Evolutionary conservation across 2,888 invertebrate species (phyloP), one percentile per base, ranked within the genome.

Genomic region (Helobdella robusta): DNA sequence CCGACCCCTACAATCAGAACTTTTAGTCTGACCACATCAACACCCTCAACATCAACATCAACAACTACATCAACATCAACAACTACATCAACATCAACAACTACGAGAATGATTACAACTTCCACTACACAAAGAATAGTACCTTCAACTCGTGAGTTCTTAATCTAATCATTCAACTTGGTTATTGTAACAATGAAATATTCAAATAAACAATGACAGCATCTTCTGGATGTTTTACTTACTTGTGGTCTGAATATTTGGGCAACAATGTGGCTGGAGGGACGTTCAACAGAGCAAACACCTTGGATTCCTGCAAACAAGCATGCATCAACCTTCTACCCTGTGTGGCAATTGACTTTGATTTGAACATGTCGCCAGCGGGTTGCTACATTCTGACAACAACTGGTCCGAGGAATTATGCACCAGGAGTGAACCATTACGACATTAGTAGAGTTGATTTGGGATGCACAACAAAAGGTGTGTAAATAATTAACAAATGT

Each of bases 281-380:
- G 11, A 65, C 59, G 8, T 59, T 48, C 25, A 67, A 64, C 30
- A 40, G 67, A 18, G 64, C 64, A 15, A 60, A 34, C 8, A 65
- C 44, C 6, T 30, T 56, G 34, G 28, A 58, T 5, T 25, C 11
- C 5, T 67, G 67, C 52, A 20, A 52, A 32, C 23, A 18, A 0
- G 67, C 64, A 23, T 67, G 67, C 54, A 23, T 34, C 1, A 20
- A 25, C 8, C 32, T 59, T 25, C 34, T 48, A 6, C 28, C 48
- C 11, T 67, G 67, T 46, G 40, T 65, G 8, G 64, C 52, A 5
- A 64, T 67, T 23, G 67, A 67, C 40, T 40, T 67, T n/a, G 64
- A 67, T 54, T 23, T 15, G 15, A 60, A 60, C 32, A 20, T 23
- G 18, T 50, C 30, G 3, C 44, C 30, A 8, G 34, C 65, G 30